Evolutionary conservation across 2,888 invertebrate species (phyloP), one percentile per base, ranked within the genome.

Genomic region (Ctenicera cuprea): DNA sequence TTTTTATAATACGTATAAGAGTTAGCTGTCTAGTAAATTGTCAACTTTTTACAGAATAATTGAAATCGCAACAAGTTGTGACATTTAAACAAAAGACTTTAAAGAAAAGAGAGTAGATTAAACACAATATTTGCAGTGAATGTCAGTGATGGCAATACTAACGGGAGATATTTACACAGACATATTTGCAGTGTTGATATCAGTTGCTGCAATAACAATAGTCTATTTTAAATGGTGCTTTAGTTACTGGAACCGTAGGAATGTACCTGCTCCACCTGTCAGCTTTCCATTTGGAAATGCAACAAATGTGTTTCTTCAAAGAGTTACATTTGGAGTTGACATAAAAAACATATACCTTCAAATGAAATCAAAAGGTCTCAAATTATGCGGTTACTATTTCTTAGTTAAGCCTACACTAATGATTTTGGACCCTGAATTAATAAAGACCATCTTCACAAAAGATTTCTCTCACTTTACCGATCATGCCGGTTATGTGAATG

Each of bases 401-500:
- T 76, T 77, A 37, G 22, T 50, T 3, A 57, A 38, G 9, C 77
- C 77, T 11, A 57, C 37, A 22, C 69, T 74, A 59, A 18, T 77
- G 7, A 67, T 71, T 0, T 30, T 76, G 0, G 87, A 88, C 74
- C 86, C 86, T 0, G 84, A 87, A 7, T 77, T 87, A 8, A 85
- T 88, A 43, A 87, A 86, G 72, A 83, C 84, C n/a, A 85, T 92
- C 14, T 79, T 91, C 78, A 88, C 89, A 33, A 89, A 88, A 75
- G 91, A 92, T 77, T 92, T 91, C 80, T 80, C 88, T 1, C 84
- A 87, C 74, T 88, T 88, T 77, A 83, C 84, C 4, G 87, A 88
- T 71, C 84, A 91, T 52, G 91, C 90, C 0, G 84, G 89, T 20
- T 90, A 89, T 78, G 86, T 84, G 3, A 90, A 91, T 62, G 90